A percentile compares a stretch with the other conserved stretches of the same genome.
Evolutionary conservation across 2,113 vertebrate species (phyloP).

Genomic region (Abramis brama): DNA sequence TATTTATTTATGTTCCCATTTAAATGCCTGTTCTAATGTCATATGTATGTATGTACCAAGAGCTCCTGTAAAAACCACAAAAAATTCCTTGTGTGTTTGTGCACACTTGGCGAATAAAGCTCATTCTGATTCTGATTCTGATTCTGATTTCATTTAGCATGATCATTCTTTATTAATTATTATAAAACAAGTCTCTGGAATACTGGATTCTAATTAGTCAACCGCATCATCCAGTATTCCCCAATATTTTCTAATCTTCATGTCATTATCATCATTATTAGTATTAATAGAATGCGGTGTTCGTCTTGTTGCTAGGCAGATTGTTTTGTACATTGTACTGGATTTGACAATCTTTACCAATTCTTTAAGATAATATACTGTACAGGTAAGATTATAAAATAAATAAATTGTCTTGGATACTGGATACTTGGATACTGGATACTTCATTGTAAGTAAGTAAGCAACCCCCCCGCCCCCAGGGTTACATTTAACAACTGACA

Average conservation of each 20-base stretch:
- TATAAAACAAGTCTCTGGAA: not conserved
- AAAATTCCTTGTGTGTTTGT: too few species aligned
- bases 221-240: not conserved
- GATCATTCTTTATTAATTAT: not conserved
- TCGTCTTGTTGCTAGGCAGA: not conserved
- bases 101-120: too few species aligned
- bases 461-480: not conserved
- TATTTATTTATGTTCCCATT: too few species aligned
- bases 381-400: not conserved
- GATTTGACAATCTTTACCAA: not conserved
- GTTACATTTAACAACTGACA: constrained; percentile 25
- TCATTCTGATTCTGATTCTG: too few species aligned
- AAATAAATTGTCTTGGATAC: not conserved
- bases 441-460: not conserved
- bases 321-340: not conserved
- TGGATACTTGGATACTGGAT: not conserved
- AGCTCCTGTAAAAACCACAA: too few species aligned
- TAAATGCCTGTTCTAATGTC: too few species aligned
- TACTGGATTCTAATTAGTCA: not conserved
- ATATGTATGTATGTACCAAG: too few species aligned
- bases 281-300: not conserved
- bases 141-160: not conserved
- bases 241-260: not conserved
- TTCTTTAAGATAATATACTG: not conserved
- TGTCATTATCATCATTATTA: not conserved